Evolutionary conservation across 2,888 invertebrate genomes (phyloP).

Genomic region (Erynnis tages): DNA sequence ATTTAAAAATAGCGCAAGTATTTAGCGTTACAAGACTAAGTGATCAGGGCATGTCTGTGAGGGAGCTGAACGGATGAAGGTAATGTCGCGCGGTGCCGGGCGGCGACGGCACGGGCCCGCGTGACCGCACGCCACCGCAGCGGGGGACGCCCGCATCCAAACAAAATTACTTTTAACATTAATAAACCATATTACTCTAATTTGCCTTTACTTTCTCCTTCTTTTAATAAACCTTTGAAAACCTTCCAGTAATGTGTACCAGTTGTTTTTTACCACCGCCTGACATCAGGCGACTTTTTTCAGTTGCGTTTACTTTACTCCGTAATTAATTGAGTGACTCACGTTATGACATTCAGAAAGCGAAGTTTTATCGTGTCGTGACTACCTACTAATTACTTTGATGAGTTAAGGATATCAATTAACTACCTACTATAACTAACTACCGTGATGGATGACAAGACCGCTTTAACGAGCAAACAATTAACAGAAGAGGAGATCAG

Average conservation of each 20-base stretch:
- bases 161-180: slow-evolving; percentile 77
- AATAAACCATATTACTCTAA: slow-evolving; percentile 79
- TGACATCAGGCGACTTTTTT: slow-evolving; percentile 68
- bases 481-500: slow-evolving; percentile 72
- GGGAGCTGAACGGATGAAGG: slow-evolving; percentile 31
- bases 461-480: slow-evolving; percentile 53
- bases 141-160: slow-evolving; percentile 52
- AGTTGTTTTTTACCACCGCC: slow-evolving; percentile 76
- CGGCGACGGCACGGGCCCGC: slow-evolving; percentile 46
- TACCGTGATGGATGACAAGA: slow-evolving; percentile 51
- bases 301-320: slow-evolving; percentile 37
- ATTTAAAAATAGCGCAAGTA: no score
- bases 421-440: no score
- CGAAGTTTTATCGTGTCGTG: slow-evolving; percentile 26
- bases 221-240: slow-evolving; percentile 77
- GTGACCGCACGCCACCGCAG: slow-evolving; percentile 61
- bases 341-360: slow-evolving; percentile 35
- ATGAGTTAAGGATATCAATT: slow-evolving; percentile 32
- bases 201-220: slow-evolving; percentile 75
- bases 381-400: slow-evolving; percentile 15
- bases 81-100: slow-evolving; percentile 45
- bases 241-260: slow-evolving; percentile 66
- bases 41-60: slow-evolving; percentile 15
- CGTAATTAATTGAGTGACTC: slow-evolving; percentile 41
- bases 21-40: background rate